Base-by-base conservation (phyloP, 2,113 vertebrate genomes). In the Aplodontia rufa region DNA sequence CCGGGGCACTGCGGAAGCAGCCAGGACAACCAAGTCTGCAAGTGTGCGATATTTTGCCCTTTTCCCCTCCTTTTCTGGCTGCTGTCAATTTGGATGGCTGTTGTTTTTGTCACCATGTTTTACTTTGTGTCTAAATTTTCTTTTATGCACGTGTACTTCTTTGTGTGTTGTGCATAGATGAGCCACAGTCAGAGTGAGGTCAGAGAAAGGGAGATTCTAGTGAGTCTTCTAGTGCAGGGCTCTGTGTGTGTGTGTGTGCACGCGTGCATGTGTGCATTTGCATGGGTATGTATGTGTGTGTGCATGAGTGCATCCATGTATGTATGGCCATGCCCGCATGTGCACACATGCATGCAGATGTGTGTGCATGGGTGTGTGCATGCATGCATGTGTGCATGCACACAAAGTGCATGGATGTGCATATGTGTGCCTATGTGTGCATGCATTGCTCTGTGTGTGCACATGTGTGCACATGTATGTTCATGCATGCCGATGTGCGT, bases 201-300 rank as follows among this genome's bases (percentile, higher is more conserved):
- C 55, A 79, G 81, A 90, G 69, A 45, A 47, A 53, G 12, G 51
- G 26, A 58, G 51, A 2, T 8, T 58, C 40, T 5, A 0, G 3
- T 19, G 47, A 60, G 17, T 71, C 68, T 75, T n/a, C 60, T 40
- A 3, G 1, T 7, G 35, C 35, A 1, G n/a, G n/a, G n/a, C 28
- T 53, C 0, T 20, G 2, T 26, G 28, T 35, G 26, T 42, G 3
- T 24, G 47, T 3, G 3, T 2, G 1, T 4, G 16, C 0, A 6
- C 10, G 2, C 4, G 6, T 11, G 3, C n/a, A n/a, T n/a, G n/a
- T n/a, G n/a, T n/a, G n/a, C 87, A n/a, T n/a, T n/a, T n/a, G n/a
- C n/a, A n/a, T n/a, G n/a, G n/a, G 42, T 35, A 12, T 28, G 14
- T 6, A 32, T 60, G 47, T 42, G 68, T 45, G 58, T 8, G 80